Base-by-base conservation (phyloP, 2,888 invertebrate species). In the Drosophila basisetae region DNA sequence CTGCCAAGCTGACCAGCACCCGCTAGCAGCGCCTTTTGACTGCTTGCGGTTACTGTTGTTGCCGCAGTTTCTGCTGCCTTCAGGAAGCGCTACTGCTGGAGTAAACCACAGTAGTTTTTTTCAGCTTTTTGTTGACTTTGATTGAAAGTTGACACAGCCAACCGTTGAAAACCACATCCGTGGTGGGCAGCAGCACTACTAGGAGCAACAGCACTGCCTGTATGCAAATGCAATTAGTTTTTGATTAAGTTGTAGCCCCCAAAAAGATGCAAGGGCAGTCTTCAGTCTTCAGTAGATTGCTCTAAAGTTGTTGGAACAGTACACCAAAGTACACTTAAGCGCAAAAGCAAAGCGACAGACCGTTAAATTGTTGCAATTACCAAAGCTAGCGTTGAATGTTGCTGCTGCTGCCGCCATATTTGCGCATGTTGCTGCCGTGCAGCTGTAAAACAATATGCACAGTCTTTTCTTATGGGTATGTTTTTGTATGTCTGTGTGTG, bases 341-440 rank as follows among this genome's bases (percentile, higher is more conserved):
- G 88, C 84, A 76, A 82, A 85, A 82, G 80, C 78, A 85, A 91
- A 84, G 92, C 91, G 91, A 92, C 91, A 92, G 91, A 91, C 91
- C 91, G 89, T 92, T 91, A 92, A 91, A 91, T 91, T 92, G 92
- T 90, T 92, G 92, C 92, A 91, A 91, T 91, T 91, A 92, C 92
- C 90, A 90, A 70, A 83, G 83, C 83, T 72, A 80, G 84, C 68
- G 81, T 85, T 80, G 86, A 68, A 71, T 71, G 65, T 62, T 70
- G 63, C 52, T 75, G 79, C 66, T 79, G 68, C 60, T 79, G 77
- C 86, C 76, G 89, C 90, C 85, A 87, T 87, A 75, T 85, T 84
- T 85, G 78, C 62, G 67, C 73, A 65, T 81, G 78, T 69, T 81
- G 70, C 66, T 80, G 78, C 61, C 70, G 68, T 73, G 77, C 82